Conservation (phyloP, 2,797 vertebrate species). For the Scomberomorus guttatus region DNA sequence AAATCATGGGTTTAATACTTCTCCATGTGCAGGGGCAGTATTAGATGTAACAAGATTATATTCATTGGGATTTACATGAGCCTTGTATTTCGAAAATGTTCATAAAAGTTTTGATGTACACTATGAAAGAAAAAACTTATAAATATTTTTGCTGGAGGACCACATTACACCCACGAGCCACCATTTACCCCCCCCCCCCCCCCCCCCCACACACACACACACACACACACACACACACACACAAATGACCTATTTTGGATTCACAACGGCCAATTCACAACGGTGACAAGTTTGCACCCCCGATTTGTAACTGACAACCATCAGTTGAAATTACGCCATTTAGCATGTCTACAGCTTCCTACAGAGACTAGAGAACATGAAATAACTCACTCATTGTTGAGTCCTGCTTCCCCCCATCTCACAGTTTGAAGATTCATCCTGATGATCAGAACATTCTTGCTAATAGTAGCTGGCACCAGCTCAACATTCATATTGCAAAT, state of each 20-base stretch:
- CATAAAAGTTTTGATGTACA: neutral
- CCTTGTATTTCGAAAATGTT: too few relatives aligned
- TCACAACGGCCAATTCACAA: too few relatives aligned
- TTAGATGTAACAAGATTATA: too few relatives aligned
- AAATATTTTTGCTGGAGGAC: neutral
- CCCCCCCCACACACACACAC: too few relatives aligned
- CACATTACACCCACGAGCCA: too few relatives aligned
- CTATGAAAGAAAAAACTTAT: neutral
- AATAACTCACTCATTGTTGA: neutral
- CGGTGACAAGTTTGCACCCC: too few relatives aligned
- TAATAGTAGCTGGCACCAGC: slow-evolving; percentile 18
- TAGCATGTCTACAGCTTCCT: slow-evolving; percentile 3
- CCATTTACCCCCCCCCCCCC: too few relatives aligned
- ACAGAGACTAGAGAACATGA: slow-evolving; percentile 23
- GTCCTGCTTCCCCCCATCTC: neutral
- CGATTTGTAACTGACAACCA: slow-evolving; percentile 5
- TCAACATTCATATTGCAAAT: slow-evolving; percentile 11
- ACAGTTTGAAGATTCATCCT: slow-evolving; percentile 30
- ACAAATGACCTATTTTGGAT: too few relatives aligned
- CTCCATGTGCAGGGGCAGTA: too few relatives aligned
- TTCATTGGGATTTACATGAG: neutral
- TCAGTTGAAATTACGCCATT: slow-evolving; percentile 21
- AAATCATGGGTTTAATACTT: too few relatives aligned
- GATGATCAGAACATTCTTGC: slow-evolving; percentile 13
- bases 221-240: too few relatives aligned